Conservation (phyloP, 2,888 invertebrate species). For the Laothoe populi region DNA sequence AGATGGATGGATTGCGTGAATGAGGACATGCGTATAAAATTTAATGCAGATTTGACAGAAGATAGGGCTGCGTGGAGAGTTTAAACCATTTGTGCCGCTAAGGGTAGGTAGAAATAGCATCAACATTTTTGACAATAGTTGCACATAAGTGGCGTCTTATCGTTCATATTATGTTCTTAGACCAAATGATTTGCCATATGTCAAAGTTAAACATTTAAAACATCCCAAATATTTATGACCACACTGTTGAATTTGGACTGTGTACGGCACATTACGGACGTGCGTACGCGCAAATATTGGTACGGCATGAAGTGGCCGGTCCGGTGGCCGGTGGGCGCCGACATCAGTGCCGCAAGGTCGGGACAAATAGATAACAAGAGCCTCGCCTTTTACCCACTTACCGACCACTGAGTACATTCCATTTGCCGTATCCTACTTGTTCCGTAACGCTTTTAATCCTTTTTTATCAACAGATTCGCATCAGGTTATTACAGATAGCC, state of each 20-base stretch:
- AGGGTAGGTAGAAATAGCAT: no score
- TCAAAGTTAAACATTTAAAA: neutral
- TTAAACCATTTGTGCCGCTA: no score
- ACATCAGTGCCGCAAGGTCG: slow-evolving; percentile 57
- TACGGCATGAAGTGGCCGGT: slow-evolving; percentile 38
- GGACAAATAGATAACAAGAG: slow-evolving; percentile 42
- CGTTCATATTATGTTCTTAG: no score
- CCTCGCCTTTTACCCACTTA: slow-evolving; percentile 30
- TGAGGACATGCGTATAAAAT: no score
- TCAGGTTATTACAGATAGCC: slow-evolving; percentile 11
- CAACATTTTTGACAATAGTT: no score
- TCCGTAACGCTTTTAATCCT: slow-evolving; percentile 7
- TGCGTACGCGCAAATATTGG: slow-evolving; percentile 71
- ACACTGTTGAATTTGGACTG: slow-evolving; percentile 33
- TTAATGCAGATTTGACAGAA: no score
- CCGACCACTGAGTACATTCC: slow-evolving; percentile 25
- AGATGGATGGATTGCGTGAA: no score
- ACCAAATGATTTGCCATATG: neutral
- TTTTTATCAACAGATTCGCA: slow-evolving; percentile 18
- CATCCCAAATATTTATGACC: neutral
- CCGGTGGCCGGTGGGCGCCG: slow-evolving; percentile 38
- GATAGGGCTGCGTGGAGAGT: no score
- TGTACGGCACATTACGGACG: slow-evolving; percentile 50
- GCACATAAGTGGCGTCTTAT: no score
- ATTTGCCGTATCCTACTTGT: slow-evolving; percentile 25